These are phyloP conservation scores for Amphiprion percula DNA, from an alignment of 2,113 vertebrate species.

Conservation along the genomic window DNA sequence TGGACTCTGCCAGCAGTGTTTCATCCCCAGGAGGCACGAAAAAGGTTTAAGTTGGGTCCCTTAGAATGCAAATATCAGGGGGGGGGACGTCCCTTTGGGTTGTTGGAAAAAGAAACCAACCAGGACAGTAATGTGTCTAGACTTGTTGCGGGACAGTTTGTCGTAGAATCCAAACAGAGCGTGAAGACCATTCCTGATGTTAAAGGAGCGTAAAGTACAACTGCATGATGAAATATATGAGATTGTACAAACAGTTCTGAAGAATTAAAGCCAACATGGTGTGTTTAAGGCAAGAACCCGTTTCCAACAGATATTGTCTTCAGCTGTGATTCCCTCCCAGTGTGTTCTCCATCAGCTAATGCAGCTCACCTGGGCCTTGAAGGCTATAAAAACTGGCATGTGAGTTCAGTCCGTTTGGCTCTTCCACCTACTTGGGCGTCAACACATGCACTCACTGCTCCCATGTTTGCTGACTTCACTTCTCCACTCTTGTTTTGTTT, in stretches of 20 bases:
- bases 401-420: too few species aligned
- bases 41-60: constrained; percentile 39
- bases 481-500: too few species aligned
- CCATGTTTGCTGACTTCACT: too few species aligned
- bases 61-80: constrained; percentile 62
- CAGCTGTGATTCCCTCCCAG: too few species aligned
- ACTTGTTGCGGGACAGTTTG: constrained; percentile 60
- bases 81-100: constrained; percentile 33
- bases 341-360: too few species aligned
- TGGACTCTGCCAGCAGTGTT: constrained; percentile 32
- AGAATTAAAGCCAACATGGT: background rate
- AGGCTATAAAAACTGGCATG: too few species aligned
- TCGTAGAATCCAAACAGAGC: constrained; percentile 39
- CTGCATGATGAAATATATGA: constrained; percentile 19
- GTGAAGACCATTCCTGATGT: constrained; percentile 37
- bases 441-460: too few species aligned
- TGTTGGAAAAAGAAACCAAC: constrained; percentile 51
- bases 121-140: constrained; percentile 51
- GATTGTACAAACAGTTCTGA: constrained; percentile 16
- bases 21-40: constrained; percentile 56
- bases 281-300: too few species aligned
- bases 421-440: too few species aligned
- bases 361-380: too few species aligned
- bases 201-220: constrained; percentile 28
- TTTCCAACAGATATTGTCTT: too few species aligned